A percentile compares a stretch with the other conserved stretches of the same genome.
These are phyloP conservation scores for Motacilla tschutschensis DNA, from an alignment of 2,113 vertebrate species.

Conservation along the genomic window DNA sequence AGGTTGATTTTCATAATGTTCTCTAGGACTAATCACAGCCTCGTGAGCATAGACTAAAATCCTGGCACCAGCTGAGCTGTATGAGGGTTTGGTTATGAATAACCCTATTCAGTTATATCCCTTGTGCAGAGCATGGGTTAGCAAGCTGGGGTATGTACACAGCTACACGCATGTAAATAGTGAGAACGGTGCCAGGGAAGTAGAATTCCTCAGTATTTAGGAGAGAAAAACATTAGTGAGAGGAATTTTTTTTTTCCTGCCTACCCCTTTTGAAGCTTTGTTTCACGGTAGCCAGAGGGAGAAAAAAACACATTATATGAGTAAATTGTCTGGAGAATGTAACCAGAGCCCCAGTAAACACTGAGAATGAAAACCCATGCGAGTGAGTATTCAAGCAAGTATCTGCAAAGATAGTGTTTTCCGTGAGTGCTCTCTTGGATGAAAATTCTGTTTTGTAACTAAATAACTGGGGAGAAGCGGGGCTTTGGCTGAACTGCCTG, in stretches of 20 bases:
- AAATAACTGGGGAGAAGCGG: not conserved
- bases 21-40: conserved; percentile 11
- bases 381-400: conserved; percentile 50
- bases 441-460: conserved; percentile 25
- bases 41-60: conserved; percentile 11
- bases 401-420: conserved; percentile 22
- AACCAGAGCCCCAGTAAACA: conserved; percentile 49
- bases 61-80: not conserved
- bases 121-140: conserved; percentile 1
- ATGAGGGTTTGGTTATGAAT: conserved; percentile 28
- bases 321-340: conserved; percentile 64
- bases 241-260: not conserved
- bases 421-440: not conserved
- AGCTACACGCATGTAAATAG: not conserved
- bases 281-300: conserved; percentile 39
- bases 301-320: conserved; percentile 46
- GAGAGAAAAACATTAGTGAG: not conserved
- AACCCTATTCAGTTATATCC: conserved; percentile 26
- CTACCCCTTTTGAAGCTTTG: conserved; percentile 26
- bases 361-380: conserved; percentile 35
- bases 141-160: not conserved
- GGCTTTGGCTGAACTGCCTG: not conserved
- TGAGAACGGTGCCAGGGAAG: not conserved
- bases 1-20: conserved; percentile 29
- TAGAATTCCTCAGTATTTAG: conserved; percentile 12